Conservation (phyloP, 2,888 invertebrate genomes). For the Drosophila leonis region DNA sequence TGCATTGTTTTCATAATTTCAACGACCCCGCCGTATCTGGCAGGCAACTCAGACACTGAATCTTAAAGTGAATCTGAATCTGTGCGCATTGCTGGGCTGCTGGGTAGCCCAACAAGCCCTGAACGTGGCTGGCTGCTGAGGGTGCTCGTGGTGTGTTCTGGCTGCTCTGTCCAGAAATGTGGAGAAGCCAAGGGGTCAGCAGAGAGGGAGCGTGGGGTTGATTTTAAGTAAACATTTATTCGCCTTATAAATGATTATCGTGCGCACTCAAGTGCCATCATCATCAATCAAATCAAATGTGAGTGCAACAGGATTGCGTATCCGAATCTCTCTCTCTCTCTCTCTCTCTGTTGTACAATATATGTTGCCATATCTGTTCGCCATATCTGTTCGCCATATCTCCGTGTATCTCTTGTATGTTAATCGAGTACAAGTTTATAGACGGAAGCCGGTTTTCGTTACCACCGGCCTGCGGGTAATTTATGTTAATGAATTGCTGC, state of each 20-base stretch:
- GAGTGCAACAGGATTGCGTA: constrained; percentile 59
- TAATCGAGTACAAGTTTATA: constrained; percentile 36
- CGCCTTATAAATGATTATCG: constrained; percentile 74
- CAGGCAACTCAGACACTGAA: constrained; percentile 24
- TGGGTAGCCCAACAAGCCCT: background rate
- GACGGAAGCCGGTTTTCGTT: constrained; percentile 16
- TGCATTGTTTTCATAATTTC: constrained; percentile 35
- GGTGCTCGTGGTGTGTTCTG: constrained; percentile 5
- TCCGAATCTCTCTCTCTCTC: constrained; percentile 2
- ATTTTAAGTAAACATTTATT: constrained; percentile 53
- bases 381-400: constrained; percentile 2
- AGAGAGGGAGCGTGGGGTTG: background rate
- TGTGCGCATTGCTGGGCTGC: constrained; percentile 22
- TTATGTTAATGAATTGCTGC: constrained; percentile 72
- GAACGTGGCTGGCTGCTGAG: background rate
- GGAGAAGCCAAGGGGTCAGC: background rate
- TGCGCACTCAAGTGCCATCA: constrained; percentile 60
- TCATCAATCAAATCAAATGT: constrained; percentile 74
- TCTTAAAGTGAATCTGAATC: constrained; percentile 32
- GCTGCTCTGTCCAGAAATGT: constrained; percentile 11
- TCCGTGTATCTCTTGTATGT: constrained; percentile 8
- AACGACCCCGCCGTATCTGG: constrained; percentile 59
- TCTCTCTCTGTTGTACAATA: background rate
- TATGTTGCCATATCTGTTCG: constrained; percentile 2
- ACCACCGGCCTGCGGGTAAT: constrained; percentile 52